Conservation (phyloP, 2,888 invertebrate genomes). For the Exocentrus adspersus region DNA sequence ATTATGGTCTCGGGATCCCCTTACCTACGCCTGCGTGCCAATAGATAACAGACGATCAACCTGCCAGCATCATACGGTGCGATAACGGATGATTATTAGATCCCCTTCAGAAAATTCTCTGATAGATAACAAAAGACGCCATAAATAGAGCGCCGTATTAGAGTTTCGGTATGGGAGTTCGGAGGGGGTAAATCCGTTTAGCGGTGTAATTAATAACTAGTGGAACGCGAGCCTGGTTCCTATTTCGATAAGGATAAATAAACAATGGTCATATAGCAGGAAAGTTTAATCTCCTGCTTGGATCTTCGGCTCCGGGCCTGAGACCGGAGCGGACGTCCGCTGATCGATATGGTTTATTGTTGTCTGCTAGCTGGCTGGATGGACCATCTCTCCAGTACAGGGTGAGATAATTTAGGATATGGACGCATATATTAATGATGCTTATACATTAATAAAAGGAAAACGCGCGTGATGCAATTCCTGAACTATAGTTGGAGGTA, state of each 20-base stretch:
- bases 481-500: no score
- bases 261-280: conserved; percentile 46
- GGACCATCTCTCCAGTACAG: no score
- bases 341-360: conserved; percentile 41
- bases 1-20: no score
- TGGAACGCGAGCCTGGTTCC: conserved; percentile 49
- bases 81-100: conserved; percentile 42
- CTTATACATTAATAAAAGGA: no score
- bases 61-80: conserved; percentile 31
- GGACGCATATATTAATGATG: no score
- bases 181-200: conserved; percentile 46
- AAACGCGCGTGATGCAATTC: no score
- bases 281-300: conserved; percentile 45
- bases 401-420: no score
- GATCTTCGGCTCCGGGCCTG: conserved; percentile 39
- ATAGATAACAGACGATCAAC: neutral
- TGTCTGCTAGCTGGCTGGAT: conserved; percentile 17
- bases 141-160: conserved; percentile 41
- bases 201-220: conserved; percentile 47
- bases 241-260: conserved; percentile 51
- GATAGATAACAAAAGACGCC: conserved; percentile 40
- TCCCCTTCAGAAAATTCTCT: conserved; percentile 31
- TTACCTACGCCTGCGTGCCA: neutral
- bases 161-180: conserved; percentile 26
- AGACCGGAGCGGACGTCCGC: conserved; percentile 42